Evolutionary conservation across 1,140 invertebrate genomes (phyloP), one percentile per base, ranked within the genome.

Genomic region (Pogonomyrmex barbatus): DNA sequence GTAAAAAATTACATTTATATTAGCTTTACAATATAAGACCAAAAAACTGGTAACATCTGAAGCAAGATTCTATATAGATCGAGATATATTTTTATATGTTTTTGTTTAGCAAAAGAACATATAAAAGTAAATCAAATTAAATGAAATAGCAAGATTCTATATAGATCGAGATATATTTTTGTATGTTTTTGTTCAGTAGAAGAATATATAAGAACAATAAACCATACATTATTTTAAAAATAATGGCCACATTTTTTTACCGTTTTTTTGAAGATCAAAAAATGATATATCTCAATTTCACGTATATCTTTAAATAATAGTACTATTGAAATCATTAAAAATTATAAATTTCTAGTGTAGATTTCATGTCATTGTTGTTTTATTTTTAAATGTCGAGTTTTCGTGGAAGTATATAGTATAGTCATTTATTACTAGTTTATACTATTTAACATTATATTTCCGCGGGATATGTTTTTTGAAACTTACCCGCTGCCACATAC

Each of bases 331-430:
- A 84, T 76, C 39, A 65, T 63, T 52, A 9, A 77, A 9, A 77
- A 85, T 77, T 88, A 88, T 50, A 78, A 90, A 90, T 60, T 45
- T 78, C 75, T 83, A 67, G 56, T 39, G 78, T 65, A 83, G 76
- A 86, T 88, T 90, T 90, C 67, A 65, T 75, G 68, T 83, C 70
- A 85, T 79, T 76, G 68, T 89, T 24, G 50, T 78, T 73, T 86
- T 86, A 65, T 83, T 85, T 85, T 67, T 68, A 70, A 88, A 71
- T 85, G 62, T 39, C 39, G 54, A 78, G 62, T 86, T 24, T 24
- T 86, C 6, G 36, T 78, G 60, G 63, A 90, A 83, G 39, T 86
- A 47, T 62, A 58, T 62, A 47, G 63, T 33, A 70, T 76, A 71
- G 65, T 79, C 52, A 24, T 81, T 75, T 71, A 83, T 82, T 75